Base-by-base conservation (phyloP, 2,113 vertebrate genomes). In the Actinemys pallida region DNA sequence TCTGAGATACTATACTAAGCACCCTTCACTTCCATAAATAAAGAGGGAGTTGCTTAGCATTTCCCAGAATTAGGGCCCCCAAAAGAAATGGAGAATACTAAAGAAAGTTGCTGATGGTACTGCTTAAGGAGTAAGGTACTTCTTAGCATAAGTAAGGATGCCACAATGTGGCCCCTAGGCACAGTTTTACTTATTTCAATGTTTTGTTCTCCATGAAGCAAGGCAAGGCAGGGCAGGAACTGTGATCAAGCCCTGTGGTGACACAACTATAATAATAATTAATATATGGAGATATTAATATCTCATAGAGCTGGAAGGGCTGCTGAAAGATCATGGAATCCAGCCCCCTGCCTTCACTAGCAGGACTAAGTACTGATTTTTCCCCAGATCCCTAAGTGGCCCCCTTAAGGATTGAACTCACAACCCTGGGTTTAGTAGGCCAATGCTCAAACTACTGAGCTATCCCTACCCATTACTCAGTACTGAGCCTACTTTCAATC, bases 101-200 rank as follows among this genome's bases (percentile, higher is more conserved):
- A 27, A 25, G 12, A 95, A 95, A 91, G 49, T 3, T 25, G 85
- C 82, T 14, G 10, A 89, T 86, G 25, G 93, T 86, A 91, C 29
- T 1, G 89, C 54, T 93, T 95, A 50, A 35, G 82, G 62, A 39
- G 65, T 19, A 90, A 90, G 92, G 82, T 90, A 76, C 4, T 87
- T 29, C n/a, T 90, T 83, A 89, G 72, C 39, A 52, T 56, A 86
- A 80, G 29, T 39, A 88, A 47, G 9, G 87, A 59, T 81, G 49
- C 89, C 62, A 83, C n/a, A 54, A 86, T 65, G 72, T 78, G 62
- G 54, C 1, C 54, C 6, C 52, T 49, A 90, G 94, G 65, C 57
- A 22, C 85, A 96, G 22, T 84, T 88, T 78, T 25, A 78, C 14
- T 89, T 1, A 86, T 91, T 95, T 95, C n/a, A 13, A 31, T 93